Evolutionary conservation across 2,888 invertebrate species (phyloP), one percentile per base, ranked within the genome.

Genomic region (Macrophya alboannulata): DNA sequence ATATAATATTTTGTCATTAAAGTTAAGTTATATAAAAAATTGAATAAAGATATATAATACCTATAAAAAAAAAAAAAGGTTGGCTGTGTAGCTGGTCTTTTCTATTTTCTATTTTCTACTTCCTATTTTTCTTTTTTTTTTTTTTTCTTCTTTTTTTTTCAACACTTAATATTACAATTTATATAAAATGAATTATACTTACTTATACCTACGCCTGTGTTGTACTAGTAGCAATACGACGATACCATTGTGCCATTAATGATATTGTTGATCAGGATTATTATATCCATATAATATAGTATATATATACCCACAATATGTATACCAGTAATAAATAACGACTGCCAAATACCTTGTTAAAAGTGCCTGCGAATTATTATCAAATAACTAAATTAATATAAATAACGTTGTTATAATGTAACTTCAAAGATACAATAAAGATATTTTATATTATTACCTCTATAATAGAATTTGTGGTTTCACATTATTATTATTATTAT

Each of bases 351-450:
- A 77, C 37, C 25, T 51, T 51, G 31, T 51, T 55, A 51, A 31
- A 74, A 77, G 77, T 77, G 77, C 77, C 77, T 77, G 55, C 77
- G 77, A 55, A 37, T 68, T 68, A 77, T 51, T 77, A 55, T 77
- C 31, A 55, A 55, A 77, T 77, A 51, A 77, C 77, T 77, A 55
- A 77, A 77, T 77, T 77, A 77, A 77, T 77, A 77, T 77, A 77
- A 37, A 77, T 77, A 77, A 77, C 51, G 48, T 77, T 77, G 55
- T 77, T 55, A 74, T 74, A 55, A 77, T 77, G 77, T 77, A 77
- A 77, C 77, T 77, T 77, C 77, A 77, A 77, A 55, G 48, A 77
- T 77, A 77, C 77, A 77, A 77, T 77, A 77, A 77, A 77, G 77
- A 77, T 77, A 77, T 77, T 77, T 77, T 77, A 77, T 77, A 77